Conservation (phyloP, 2,113 vertebrate genomes). For the Motacilla alba region DNA sequence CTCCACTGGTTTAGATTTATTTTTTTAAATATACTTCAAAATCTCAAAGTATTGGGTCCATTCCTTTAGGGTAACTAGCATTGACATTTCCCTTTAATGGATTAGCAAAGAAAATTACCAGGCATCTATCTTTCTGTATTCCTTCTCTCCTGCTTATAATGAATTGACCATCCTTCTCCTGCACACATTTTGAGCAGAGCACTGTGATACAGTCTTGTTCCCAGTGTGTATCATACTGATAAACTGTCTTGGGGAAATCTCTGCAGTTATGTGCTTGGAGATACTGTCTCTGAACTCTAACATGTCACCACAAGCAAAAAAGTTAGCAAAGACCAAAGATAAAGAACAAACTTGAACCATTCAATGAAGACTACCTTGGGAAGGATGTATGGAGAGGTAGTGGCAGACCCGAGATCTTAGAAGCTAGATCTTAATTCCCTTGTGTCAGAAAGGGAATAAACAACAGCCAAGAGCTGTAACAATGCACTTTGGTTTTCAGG, state of each 20-base stretch:
- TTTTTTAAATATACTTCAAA: constrained; percentile 42
- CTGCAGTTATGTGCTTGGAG: neutral
- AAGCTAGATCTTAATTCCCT: neutral
- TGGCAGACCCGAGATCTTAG: neutral
- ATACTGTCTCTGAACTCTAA: neutral
- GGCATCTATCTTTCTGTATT: neutral
- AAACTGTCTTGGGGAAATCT: neutral
- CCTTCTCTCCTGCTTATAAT: neutral
- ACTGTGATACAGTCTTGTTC: neutral
- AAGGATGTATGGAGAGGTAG: neutral
- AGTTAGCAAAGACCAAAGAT: neutral
- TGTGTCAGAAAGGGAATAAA: neutral
- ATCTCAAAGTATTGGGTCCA: neutral
- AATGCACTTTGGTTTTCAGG: neutral
- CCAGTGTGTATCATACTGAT: neutral
- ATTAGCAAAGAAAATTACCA: constrained; percentile 22
- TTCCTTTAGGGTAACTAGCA: neutral
- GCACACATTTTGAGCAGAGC: neutral
- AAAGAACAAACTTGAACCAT: neutral
- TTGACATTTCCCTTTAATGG: neutral
- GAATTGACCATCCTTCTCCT: neutral
- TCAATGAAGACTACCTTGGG: neutral
- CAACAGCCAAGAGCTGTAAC: neutral
- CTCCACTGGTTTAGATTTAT: neutral
- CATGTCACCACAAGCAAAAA: neutral